phyloP scores from a whole-genome alignment of 1,140 invertebrate genomes.

The Daktulosphaira vitifoliae region DNA sequence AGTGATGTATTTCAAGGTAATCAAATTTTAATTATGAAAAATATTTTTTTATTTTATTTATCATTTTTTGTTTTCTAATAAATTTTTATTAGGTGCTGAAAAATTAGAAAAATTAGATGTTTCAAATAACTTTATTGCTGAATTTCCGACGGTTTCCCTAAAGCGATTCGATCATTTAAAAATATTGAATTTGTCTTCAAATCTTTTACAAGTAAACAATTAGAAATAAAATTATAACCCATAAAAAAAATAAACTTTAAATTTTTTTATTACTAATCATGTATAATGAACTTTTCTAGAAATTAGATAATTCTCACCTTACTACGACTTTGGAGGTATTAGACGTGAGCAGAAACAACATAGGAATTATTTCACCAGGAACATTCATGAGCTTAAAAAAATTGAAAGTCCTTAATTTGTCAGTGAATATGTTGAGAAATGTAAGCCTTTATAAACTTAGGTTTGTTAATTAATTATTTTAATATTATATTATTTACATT shows the following conservation, averaged over 20 bases:
- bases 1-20: conserved; percentile 67
- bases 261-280: neutral
- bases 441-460: conserved; percentile 48
- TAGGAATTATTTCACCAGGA: conserved; percentile 67
- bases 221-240: neutral
- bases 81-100: conserved; percentile 51
- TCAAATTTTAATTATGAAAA: neutral
- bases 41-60: neutral
- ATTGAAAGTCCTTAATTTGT: conserved; percentile 66
- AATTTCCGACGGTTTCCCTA: conserved; percentile 69
- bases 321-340: conserved; percentile 60
- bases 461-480: conserved; percentile 21
- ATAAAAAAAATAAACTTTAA: neutral
- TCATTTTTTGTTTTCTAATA: neutral
- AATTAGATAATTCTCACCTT: conserved; percentile 57
- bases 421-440: conserved; percentile 74
- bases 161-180: conserved; percentile 57
- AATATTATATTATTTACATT: conserved; percentile 40
- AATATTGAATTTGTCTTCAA: conserved; percentile 69
- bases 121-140: conserved; percentile 71
- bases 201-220: conserved; percentile 63
- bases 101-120: conserved; percentile 68
- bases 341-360: conserved; percentile 74
- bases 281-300: conserved; percentile 44
- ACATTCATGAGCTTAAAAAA: conserved; percentile 64